A percentile compares a stretch with the other conserved stretches of the same genome.
phyloP scores from a whole-genome alignment of 1,140 invertebrate genomes.

The Brachionus calyciflorus region DNA sequence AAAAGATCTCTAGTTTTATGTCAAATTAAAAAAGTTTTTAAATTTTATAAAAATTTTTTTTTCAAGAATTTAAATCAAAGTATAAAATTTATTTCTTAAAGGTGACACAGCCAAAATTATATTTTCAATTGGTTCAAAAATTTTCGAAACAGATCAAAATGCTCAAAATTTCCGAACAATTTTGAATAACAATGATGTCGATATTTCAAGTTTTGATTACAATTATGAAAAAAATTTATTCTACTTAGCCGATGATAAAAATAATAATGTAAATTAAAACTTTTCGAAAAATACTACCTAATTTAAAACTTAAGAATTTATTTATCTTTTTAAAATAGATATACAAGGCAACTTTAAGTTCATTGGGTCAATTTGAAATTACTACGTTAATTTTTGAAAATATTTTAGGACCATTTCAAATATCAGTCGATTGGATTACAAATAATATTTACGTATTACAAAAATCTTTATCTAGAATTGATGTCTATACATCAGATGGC shows the following conservation, averaged over 20 bases:
- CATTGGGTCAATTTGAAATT: not conserved
- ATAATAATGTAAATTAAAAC: slow-evolving; percentile 19
- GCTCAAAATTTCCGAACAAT: slow-evolving; percentile 6
- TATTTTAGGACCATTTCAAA: not conserved
- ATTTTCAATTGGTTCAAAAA: not conserved
- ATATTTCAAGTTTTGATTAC: slow-evolving; percentile 18
- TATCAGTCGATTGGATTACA: slow-evolving; percentile 40
- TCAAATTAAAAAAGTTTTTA: too few relatives aligned
- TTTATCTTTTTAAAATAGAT: not conserved
- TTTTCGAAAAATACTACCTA: too few relatives aligned
- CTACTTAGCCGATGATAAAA: slow-evolving; percentile 20
- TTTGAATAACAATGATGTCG: slow-evolving; percentile 1
- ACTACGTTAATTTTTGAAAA: not conserved
- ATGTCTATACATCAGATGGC: not conserved
- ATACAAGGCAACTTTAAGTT: not conserved
- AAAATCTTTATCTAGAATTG: not conserved
- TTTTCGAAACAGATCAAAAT: slow-evolving; percentile 32
- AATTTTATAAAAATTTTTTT: too few relatives aligned
- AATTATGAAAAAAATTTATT: slow-evolving; percentile 31
- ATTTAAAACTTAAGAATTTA: too few relatives aligned
- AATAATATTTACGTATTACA: slow-evolving; percentile 20
- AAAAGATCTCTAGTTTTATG: too few relatives aligned
- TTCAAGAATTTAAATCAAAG: too few relatives aligned
- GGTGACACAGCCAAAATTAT: not conserved
- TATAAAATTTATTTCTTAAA: too few relatives aligned